phyloP scores from a whole-genome alignment of 2,113 vertebrate genomes.

The Equus quagga region DNA sequence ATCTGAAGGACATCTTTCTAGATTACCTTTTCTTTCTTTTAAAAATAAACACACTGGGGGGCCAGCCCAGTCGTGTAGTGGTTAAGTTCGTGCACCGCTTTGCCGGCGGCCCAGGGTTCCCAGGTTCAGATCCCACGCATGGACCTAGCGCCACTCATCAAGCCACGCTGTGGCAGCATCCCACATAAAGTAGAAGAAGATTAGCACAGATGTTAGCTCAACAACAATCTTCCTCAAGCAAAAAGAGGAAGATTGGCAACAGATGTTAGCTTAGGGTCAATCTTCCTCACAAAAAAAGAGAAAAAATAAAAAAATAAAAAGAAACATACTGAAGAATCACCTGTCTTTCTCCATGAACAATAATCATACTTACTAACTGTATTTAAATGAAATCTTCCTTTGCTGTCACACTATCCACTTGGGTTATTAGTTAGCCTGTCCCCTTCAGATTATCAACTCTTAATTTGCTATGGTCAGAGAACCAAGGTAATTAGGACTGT shows the following conservation, averaged over 20 bases:
- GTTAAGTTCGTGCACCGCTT: too few relatives aligned
- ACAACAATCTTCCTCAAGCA: too few relatives aligned
- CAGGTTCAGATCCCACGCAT: too few relatives aligned
- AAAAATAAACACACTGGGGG: background rate
- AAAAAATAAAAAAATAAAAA: background rate
- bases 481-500: background rate
- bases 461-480: background rate
- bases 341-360: background rate
- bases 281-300: too few relatives aligned
- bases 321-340: background rate
- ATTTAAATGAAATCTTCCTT: slow-evolving; percentile 11
- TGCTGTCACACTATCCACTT: background rate
- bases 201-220: too few relatives aligned
- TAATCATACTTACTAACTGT: background rate
- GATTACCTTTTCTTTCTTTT: background rate
- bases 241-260: too few relatives aligned
- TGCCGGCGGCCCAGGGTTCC: too few relatives aligned
- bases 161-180: too few relatives aligned
- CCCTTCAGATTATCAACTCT: background rate
- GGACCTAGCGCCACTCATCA: too few relatives aligned
- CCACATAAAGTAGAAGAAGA: too few relatives aligned
- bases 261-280: too few relatives aligned
- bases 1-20: background rate
- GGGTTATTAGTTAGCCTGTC: background rate
- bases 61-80: too few relatives aligned